phyloP scores from a whole-genome alignment of 2,113 vertebrate genomes.

The Polyodon spathula region DNA sequence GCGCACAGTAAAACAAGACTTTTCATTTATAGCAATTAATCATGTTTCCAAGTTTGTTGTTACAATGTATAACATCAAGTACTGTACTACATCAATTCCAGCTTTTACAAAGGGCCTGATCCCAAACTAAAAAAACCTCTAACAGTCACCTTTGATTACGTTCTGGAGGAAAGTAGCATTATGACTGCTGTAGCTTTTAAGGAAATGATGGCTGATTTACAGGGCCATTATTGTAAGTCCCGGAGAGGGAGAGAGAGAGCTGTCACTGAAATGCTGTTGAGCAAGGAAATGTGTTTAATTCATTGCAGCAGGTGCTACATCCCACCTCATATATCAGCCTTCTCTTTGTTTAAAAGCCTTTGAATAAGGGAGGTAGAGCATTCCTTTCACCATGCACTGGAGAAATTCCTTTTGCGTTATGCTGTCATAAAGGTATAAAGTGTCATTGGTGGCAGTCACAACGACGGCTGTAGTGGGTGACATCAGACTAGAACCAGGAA shows the following conservation, averaged over 20 bases:
- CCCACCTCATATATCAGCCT: no score
- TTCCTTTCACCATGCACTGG: no score
- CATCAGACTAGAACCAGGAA: no score
- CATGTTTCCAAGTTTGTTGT: background rate
- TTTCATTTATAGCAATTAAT: no score
- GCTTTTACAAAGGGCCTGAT: conserved; percentile 11
- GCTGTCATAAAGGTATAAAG: no score
- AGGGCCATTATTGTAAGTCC: conserved; percentile 33
- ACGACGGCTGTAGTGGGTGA: no score
- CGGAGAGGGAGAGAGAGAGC: conserved; percentile 16
- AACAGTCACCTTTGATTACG: background rate
- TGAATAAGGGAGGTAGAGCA: no score
- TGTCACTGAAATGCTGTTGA: conserved; percentile 28
- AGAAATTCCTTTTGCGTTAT: no score
- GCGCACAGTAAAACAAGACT: no score
- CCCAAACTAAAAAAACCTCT: conserved; percentile 9
- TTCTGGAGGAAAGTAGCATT: conserved; percentile 19
- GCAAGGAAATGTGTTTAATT: conserved; percentile 24
- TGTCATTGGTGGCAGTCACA: no score
- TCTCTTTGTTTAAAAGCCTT: no score
- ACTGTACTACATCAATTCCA: background rate
- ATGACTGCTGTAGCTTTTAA: conserved; percentile 23
- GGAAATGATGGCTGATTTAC: conserved; percentile 22
- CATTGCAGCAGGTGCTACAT: conserved; percentile 22
- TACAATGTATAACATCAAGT: background rate